Evolutionary conservation across 2,888 invertebrate genomes (phyloP), one percentile per base, ranked within the genome.

Genomic region (Saturnia japonica): DNA sequence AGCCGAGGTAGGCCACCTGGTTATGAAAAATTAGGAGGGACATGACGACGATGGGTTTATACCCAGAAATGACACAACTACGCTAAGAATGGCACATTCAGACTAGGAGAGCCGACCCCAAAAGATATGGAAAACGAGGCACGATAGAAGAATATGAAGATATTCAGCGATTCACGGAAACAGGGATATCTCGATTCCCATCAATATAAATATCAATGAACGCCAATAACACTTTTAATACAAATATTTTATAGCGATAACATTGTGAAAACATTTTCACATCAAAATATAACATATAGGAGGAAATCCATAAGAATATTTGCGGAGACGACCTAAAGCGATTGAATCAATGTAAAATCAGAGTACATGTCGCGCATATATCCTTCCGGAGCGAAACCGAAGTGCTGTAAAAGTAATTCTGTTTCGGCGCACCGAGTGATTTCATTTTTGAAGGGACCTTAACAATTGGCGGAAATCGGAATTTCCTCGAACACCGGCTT

Each of bases 401-500:
- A 86, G 84, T 85, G 87, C 82, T 85, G 85, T 85, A 86, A 89
- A 88, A 88, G 85, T 86, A 87, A 87, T 88, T 88, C 85, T 84
- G 84, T 87, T 86, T 84, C 82, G 82, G 77, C 81, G 82, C 85
- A 83, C 82, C 86, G 82, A 88, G 85, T 85, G 87, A 89, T 88
- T 85, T 84, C 84, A 85, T 88, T 89, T 85, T 25, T 81, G 77
- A 80, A 80, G 80, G 80, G 82, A 82, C 86, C 86, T 83, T 83
- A 79, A 85, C 86, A 87, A 88, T 88, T 83, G 88, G 75, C 87
- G 90, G 89, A 90, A 89, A 89, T 88, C 85, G 85, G 81, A 82
- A 86, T 89, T 89, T 87, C 82, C 82, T 79, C 80, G 80, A 80
- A 84, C 81, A 83, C 81, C 78, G 80, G 78, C 83, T 83, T 84